Conservation (phyloP, 2,797 vertebrate genomes). For the Catamblyrhynchus diadema region DNA sequence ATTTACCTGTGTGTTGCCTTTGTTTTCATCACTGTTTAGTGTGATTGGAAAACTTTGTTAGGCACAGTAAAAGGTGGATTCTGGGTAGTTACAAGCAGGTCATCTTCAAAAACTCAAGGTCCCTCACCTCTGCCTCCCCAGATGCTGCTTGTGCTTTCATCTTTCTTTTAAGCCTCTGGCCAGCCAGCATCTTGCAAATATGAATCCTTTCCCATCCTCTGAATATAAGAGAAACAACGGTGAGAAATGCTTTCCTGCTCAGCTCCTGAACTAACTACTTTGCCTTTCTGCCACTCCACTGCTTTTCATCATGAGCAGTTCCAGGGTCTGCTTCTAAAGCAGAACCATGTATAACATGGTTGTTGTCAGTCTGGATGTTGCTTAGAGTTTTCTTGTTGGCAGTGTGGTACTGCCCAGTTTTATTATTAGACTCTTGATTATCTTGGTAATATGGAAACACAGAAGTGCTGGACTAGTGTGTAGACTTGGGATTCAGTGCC, state of each 20-base stretch:
- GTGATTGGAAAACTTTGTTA: neutral
- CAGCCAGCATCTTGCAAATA: conserved; percentile 10
- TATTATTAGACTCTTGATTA: neutral
- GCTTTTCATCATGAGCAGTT: conserved; percentile 42
- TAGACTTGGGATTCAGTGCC: neutral
- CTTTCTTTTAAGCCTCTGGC: conserved; percentile 19
- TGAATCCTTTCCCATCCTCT: neutral
- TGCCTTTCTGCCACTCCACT: conserved; percentile 24
- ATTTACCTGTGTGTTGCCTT: neutral
- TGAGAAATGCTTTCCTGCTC: conserved; percentile 31
- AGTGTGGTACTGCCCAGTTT: neutral
- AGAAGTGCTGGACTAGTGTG: neutral
- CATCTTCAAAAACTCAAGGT: conserved; percentile 5
- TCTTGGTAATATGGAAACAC: neutral
- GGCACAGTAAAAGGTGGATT: neutral
- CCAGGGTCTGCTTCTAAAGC: conserved; percentile 6
- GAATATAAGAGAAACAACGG: neutral
- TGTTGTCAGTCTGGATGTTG: conserved; percentile 16
- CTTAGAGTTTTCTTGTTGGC: neutral
- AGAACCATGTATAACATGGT: neutral
- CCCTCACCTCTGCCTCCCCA: neutral
- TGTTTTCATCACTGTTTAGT: neutral
- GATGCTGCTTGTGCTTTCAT: conserved; percentile 24
- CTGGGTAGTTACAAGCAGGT: neutral
- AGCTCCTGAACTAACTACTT: conserved; percentile 17